Evolutionary conservation across 2,888 invertebrate genomes (phyloP), one percentile per base, ranked within the genome.

Genomic region (Rhaphigaster nebulosa): DNA sequence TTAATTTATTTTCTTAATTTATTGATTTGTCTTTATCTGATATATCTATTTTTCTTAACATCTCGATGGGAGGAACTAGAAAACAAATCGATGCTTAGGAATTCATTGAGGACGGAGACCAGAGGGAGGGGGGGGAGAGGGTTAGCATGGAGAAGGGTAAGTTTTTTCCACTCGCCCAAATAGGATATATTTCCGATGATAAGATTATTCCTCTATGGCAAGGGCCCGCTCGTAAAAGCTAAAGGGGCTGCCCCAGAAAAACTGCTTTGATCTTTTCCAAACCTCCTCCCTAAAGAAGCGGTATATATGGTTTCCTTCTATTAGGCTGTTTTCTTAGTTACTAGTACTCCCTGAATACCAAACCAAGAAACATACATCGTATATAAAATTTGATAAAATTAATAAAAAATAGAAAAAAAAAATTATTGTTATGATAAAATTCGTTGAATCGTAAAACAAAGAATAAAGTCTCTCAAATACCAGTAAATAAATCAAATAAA

Each of bases 171-270:
- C 84, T 84, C 84, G 45, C 84, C 84, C 45, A 84, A 84, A 84
- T 84, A 84, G 84, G 84, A 84, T 84, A 84, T 84, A 84, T 84
- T 84, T 84, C 84, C 84, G 45, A 84, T 84, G 84, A 84, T 84
- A 84, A 84, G 84, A 84, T 84, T 84, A 84, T 84, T 84, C 84
- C 84, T 84, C 84, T 41, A 84, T 84, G 80, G 80, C 20, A n/a
- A n/a, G 84, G 84, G 45, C 4, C 8, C 45, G 3, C 45, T 84
- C 84, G 84, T 84, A 84, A 84, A 84, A 45, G 84, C 84, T 84
- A 84, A 84, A n/a, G 84, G n/a, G n/a, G 84, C 41, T 38, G 45
- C 45, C 84, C 45, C 84, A n/a, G 84, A 84, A 84, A 84, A 84
- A 84, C 41, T 45, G 84, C 84, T 84, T 84, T 84, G 84, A 84